Percentiles rank a stretch among this genome's conserved stretches.
Conservation (phyloP, 2,113 vertebrate genomes). For the Chamaetylas fuelleborni region DNA sequence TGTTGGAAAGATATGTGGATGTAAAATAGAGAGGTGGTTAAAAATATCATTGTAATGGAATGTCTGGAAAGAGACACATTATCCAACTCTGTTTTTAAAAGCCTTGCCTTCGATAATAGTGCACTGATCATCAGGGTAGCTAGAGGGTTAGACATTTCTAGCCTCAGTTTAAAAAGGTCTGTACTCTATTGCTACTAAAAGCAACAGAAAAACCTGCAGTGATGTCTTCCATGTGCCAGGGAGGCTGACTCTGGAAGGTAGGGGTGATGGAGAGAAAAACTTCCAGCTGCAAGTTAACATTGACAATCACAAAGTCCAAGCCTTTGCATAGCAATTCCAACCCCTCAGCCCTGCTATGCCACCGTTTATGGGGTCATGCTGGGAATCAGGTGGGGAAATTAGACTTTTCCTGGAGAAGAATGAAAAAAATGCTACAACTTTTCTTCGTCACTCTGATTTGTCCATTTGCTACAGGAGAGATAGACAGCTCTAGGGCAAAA, state of each 20-base stretch:
- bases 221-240: background rate
- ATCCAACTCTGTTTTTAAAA: background rate
- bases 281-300: background rate
- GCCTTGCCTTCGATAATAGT: background rate
- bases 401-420: background rate
- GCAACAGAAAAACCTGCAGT: background rate
- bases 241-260: background rate
- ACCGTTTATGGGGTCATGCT: background rate
- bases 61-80: background rate
- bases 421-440: background rate
- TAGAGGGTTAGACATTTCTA: background rate
- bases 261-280: background rate
- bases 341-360: background rate
- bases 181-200: background rate
- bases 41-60: background rate
- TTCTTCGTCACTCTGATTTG: background rate
- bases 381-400: background rate
- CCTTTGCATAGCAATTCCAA: accelerated
- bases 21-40: background rate
- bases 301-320: background rate
- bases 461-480: background rate
- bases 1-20: background rate
- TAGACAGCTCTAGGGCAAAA: background rate
- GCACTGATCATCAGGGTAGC: background rate
- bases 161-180: background rate